Conservation (phyloP, 2,888 invertebrate genomes). For the Ennomos fuscantarius region DNA sequence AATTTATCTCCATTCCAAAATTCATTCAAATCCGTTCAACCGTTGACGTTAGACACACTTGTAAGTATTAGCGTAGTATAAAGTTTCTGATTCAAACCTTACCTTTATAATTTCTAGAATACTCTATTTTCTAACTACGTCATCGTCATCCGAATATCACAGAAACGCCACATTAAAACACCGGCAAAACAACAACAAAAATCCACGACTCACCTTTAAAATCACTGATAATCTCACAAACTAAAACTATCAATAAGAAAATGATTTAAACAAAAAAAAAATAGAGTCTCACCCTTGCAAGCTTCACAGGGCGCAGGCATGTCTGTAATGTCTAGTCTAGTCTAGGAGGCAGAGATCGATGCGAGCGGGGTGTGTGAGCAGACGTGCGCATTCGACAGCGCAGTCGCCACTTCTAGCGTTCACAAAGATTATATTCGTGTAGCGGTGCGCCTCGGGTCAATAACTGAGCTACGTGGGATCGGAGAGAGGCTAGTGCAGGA, state of each 20-base stretch:
- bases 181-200: slow-evolving; percentile 18
- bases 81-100: no score
- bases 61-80: no score
- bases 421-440: slow-evolving; percentile 5
- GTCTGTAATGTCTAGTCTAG: slow-evolving; percentile 48
- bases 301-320: slow-evolving; percentile 80
- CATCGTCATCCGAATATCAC: no score
- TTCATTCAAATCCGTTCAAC: no score
- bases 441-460: slow-evolving; percentile 64
- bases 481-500: slow-evolving; percentile 30
- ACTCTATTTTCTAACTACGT: no score
- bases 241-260: slow-evolving; percentile 4
- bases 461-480: slow-evolving; percentile 78
- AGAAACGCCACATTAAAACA: slow-evolving; percentile 6
- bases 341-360: slow-evolving; percentile 39
- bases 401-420: slow-evolving; percentile 30
- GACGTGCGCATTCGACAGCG: slow-evolving; percentile 60
- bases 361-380: slow-evolving; percentile 43
- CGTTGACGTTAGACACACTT: no score
- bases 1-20: no score
- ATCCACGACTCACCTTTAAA: not conserved
- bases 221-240: not conserved
- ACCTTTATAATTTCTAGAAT: no score
- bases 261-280: slow-evolving; percentile 4
- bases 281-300: slow-evolving; percentile 67